Percentiles rank a stretch among this genome's conserved stretches.
These are phyloP conservation scores for Microtus oregoni DNA, from an alignment of 2,113 vertebrate species.

Conservation along the genomic window DNA sequence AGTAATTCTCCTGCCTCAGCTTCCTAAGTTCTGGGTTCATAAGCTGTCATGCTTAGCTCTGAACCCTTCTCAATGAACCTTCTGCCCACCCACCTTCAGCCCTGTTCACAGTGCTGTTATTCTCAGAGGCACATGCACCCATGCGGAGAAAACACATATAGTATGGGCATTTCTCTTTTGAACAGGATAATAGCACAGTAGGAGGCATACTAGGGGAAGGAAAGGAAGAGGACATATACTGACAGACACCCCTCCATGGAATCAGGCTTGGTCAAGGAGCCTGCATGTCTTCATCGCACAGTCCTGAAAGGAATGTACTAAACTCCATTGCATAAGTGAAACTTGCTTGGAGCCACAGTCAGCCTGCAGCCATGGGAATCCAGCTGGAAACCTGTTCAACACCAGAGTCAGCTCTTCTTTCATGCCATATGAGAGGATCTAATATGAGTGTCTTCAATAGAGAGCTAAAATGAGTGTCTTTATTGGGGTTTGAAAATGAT, in stretches of 20 bases:
- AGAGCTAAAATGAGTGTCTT: constrained; percentile 7
- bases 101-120: background rate
- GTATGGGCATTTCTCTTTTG: background rate
- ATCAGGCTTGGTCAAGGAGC: background rate
- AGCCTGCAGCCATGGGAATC: background rate
- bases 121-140: background rate
- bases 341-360: background rate
- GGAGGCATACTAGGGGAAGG: background rate
- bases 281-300: background rate
- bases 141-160: background rate
- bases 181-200: background rate
- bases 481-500: background rate
- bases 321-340: background rate
- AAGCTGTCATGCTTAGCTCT: background rate
- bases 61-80: background rate
- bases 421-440: background rate
- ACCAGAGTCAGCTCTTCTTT: background rate
- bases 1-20: background rate
- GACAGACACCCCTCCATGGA: background rate
- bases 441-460: background rate
- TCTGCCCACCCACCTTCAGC: background rate
- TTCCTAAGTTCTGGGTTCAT: background rate
- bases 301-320: background rate
- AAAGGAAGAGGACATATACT: background rate
- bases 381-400: background rate